Evolutionary conservation across 2,113 vertebrate genomes (phyloP).

Genomic region (Leptodactylus fuscus): DNA sequence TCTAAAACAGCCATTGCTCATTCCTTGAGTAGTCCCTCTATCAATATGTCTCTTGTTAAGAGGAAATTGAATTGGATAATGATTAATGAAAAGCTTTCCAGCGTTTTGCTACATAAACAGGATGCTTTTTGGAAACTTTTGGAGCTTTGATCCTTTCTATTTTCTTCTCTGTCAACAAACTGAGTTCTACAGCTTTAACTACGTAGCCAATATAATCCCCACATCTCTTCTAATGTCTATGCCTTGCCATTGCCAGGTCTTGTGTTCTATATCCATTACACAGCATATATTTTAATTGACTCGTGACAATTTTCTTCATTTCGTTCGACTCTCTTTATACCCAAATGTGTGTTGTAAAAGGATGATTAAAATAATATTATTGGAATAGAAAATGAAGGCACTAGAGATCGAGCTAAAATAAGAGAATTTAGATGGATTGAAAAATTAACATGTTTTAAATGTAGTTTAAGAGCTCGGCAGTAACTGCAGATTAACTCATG

Average conservation of each 20-base stretch:
- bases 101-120: slow-evolving; percentile 43
- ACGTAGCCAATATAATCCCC: not conserved
- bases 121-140: slow-evolving; percentile 40
- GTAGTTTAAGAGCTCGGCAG: not conserved
- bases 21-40: slow-evolving; percentile 29
- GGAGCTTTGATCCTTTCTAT: slow-evolving; percentile 5
- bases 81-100: slow-evolving; percentile 45
- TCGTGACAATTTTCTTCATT: slow-evolving; percentile 25
- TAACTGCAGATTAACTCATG: not conserved
- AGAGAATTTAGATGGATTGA: not conserved
- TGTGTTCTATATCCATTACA: not conserved
- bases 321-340: not conserved
- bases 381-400: slow-evolving; percentile 6
- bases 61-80: slow-evolving; percentile 49
- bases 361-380: slow-evolving; percentile 29
- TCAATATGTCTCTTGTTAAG: slow-evolving; percentile 49
- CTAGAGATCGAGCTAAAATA: not conserved
- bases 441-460: slow-evolving; percentile 13
- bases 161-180: not conserved
- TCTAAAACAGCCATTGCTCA: slow-evolving; percentile 36
- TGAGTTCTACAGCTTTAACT: not conserved
- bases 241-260: not conserved
- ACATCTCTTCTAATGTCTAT: not conserved
- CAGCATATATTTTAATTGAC: slow-evolving; percentile 12
- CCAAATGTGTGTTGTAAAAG: slow-evolving; percentile 3